phyloP scores from a whole-genome alignment of 2,888 invertebrate species.

The Euspilapteryx auroguttella region DNA sequence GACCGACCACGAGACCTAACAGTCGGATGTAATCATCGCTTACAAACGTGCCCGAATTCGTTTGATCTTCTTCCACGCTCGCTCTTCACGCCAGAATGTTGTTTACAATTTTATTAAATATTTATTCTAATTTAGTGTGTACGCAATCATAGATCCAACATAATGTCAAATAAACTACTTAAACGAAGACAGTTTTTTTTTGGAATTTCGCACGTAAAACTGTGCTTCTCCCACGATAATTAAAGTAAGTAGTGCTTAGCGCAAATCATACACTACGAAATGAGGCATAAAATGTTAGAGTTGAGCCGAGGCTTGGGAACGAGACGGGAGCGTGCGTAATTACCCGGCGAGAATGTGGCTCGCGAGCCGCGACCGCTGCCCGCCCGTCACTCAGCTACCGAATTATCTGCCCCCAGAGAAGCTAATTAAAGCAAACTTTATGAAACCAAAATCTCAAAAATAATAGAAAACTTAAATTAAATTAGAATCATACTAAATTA shows the following conservation, averaged over 20 bases:
- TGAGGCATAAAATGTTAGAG: conserved; percentile 52
- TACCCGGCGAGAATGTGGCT: conserved; percentile 50
- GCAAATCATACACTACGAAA: conserved; percentile 52
- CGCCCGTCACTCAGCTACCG: conserved; percentile 34
- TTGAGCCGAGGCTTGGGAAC: conserved; percentile 43
- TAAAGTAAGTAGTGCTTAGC: conserved; percentile 40
- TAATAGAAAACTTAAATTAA: too few relatives aligned
- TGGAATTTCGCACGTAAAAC: conserved; percentile 30
- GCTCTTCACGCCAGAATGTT: not conserved
- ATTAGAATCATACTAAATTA: too few relatives aligned
- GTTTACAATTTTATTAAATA: conserved; percentile 2
- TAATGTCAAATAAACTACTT: too few relatives aligned
- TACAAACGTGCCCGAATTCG: conserved; percentile 15
- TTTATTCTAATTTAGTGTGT: too few relatives aligned
- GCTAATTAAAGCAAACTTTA: conserved; percentile 4
- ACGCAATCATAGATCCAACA: too few relatives aligned
- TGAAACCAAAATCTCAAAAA: conserved; percentile 2
- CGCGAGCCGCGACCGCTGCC: conserved; percentile 16
- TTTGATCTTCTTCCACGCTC: conserved; percentile 28
- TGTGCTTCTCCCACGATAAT: conserved; percentile 44
- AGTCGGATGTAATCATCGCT: conserved; percentile 36
- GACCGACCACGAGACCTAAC: conserved; percentile 18
- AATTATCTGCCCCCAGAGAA: conserved; percentile 44
- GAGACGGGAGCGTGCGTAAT: conserved; percentile 45
- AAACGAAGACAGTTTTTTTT: too few relatives aligned